Evolutionary conservation across 2,113 vertebrate genomes (phyloP).

Genomic region (Axis porcinus): DNA sequence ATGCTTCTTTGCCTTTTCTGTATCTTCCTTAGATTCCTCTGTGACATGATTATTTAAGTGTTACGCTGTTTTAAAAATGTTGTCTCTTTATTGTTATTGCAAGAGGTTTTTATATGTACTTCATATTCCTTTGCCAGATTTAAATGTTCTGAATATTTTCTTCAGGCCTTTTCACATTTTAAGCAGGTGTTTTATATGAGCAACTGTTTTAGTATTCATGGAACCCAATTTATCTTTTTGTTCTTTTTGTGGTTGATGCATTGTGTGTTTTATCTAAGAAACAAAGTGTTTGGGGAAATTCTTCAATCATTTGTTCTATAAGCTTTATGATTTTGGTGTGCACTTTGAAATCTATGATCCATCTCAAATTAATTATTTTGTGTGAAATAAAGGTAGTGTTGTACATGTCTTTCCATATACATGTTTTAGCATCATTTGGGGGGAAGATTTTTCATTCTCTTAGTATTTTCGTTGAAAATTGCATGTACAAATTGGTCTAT

Average conservation of each 20-base stretch:
- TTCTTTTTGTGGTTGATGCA: neutral
- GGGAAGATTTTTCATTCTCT: neutral
- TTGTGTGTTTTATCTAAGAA: neutral
- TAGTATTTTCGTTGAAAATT: neutral
- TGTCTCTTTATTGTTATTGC: neutral
- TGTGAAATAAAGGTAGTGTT: neutral
- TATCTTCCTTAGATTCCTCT: neutral
- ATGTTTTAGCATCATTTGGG: neutral
- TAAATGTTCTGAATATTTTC: neutral
- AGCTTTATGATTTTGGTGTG: neutral
- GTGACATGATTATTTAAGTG: neutral
- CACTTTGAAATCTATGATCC: neutral
- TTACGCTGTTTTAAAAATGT: neutral
- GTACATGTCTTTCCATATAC: neutral
- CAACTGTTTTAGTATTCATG: neutral
- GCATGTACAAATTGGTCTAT: neutral
- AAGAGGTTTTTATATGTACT: neutral
- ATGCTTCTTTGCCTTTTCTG: neutral
- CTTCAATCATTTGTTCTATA: neutral
- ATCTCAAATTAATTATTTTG: neutral
- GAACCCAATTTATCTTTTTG: neutral
- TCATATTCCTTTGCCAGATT: neutral
- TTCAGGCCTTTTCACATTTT: neutral
- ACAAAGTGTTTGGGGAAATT: neutral
- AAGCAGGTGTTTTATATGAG: neutral